Base-by-base conservation (phyloP, 2,113 vertebrate genomes). In the Saguinus midas region DNA sequence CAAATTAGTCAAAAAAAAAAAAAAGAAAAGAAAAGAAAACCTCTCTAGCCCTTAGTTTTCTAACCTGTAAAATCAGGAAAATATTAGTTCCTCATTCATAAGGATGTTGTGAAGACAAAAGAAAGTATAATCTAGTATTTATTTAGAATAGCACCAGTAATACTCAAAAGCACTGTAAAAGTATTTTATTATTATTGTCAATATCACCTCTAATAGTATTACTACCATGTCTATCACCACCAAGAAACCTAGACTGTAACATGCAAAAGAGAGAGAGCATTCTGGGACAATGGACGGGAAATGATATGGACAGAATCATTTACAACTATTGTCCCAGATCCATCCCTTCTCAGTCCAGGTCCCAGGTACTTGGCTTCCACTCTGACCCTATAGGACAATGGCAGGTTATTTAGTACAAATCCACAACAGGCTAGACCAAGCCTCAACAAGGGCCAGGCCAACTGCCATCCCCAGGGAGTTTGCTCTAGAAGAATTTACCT, bases 181-280 rank as follows among this genome's bases (percentile, higher is more conserved):
- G 16, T 32, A 13, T 29, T 72, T n/a, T 55, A 13, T 48, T 43
- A 20, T 52, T 61, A 18, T 20, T 35, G 4, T 68, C 57, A 55
- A 45, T 23, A 17, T 6, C 29, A 14, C 37, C 58, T 9, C 23
- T 1, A 10, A 21, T 23, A 14, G 35, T 8, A 8, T n/a, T 48
- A 8, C 5, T 9, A 0, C 52, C 43, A 2, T 5, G 2, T 50
- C 27, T 6, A 18, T 0, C 3, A 18, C 10, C 35, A 66, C 45
- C n/a, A 21, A 16, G 2, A 58, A 48, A 23, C 48, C 55, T 40
- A 11, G 43, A n/a, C 0, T 3, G 9, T 61, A 35, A 45, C 3
- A 3, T 3, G 7, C 14, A 48, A 20, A 13, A 35, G 16, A 58
- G 14, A 17, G 0, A 55, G 90, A 58, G 12, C 40, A 35, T 25